These are phyloP conservation scores for Spilarctia lutea DNA, from an alignment of 2,888 invertebrate species.

Conservation along the genomic window DNA sequence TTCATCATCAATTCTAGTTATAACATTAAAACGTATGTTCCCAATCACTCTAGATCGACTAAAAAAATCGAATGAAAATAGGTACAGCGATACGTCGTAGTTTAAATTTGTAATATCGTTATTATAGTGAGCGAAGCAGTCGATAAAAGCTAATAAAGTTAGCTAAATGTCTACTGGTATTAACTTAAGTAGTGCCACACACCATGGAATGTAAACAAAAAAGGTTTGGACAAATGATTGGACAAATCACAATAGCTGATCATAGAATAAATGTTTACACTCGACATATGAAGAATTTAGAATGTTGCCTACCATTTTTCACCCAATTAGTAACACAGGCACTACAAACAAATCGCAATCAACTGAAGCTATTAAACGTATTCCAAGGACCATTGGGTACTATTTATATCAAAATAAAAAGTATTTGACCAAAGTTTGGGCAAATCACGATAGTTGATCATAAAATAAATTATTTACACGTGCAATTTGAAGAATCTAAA, in stretches of 20 bases:
- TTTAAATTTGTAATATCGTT: not conserved
- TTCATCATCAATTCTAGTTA: not conserved
- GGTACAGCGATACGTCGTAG: not conserved
- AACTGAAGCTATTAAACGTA: too few relatives aligned
- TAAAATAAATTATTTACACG: too few relatives aligned
- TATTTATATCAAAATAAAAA: too few relatives aligned
- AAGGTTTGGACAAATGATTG: not conserved
- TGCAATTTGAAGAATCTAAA: not conserved
- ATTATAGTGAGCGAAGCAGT: not conserved
- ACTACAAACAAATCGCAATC: not conserved
- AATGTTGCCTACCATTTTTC: not conserved
- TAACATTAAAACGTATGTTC: not conserved
- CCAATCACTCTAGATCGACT: not conserved
- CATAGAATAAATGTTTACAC: too few relatives aligned
- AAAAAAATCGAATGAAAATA: not conserved
- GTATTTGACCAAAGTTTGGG: too few relatives aligned
- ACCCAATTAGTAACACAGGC: slow-evolving; percentile 1
- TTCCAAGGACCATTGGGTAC: too few relatives aligned
- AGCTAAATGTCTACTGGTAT: too few relatives aligned
- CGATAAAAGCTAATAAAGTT: not conserved
- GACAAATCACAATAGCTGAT: too few relatives aligned
- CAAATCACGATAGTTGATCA: too few relatives aligned
- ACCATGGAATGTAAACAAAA: not conserved
- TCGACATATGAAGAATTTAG: not conserved
- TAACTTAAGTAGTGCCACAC: not conserved